These are phyloP conservation scores for Hylia prasina DNA, from an alignment of 2,113 vertebrate genomes.

Conservation along the genomic window DNA sequence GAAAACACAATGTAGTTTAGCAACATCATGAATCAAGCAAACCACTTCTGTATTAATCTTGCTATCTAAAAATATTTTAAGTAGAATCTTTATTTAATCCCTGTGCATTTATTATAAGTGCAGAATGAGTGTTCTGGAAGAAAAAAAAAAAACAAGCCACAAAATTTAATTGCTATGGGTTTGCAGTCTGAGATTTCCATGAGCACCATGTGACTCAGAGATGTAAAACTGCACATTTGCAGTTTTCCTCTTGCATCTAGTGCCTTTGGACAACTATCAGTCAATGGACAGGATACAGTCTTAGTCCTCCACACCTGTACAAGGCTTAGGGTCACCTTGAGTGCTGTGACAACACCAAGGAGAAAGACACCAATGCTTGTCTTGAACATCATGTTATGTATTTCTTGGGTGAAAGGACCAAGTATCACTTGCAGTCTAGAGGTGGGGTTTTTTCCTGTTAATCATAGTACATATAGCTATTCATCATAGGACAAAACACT, in stretches of 20 bases:
- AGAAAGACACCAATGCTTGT: background rate
- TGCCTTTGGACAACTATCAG: background rate
- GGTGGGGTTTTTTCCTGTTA: background rate
- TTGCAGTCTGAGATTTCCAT: background rate
- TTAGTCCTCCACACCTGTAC: background rate
- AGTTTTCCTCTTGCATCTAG: background rate
- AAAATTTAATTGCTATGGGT: background rate
- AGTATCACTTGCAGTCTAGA: background rate
- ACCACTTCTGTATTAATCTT: background rate
- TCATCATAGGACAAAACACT: background rate
- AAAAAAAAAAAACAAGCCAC: background rate
- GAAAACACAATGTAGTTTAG: background rate
- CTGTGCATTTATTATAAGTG: background rate
- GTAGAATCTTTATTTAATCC: background rate
- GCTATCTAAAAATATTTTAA: background rate
- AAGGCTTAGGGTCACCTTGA: background rate
- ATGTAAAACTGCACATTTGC: background rate
- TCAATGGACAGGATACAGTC: background rate
- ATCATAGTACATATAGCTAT: background rate
- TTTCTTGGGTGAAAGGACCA: background rate
- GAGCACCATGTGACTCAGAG: background rate
- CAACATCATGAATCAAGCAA: background rate
- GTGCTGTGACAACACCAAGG: fast-evolving
- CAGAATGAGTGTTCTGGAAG: background rate
- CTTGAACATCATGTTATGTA: background rate